Evolutionary conservation across 1,140 invertebrate species (phyloP).

Genomic region (Formica exsecta): DNA sequence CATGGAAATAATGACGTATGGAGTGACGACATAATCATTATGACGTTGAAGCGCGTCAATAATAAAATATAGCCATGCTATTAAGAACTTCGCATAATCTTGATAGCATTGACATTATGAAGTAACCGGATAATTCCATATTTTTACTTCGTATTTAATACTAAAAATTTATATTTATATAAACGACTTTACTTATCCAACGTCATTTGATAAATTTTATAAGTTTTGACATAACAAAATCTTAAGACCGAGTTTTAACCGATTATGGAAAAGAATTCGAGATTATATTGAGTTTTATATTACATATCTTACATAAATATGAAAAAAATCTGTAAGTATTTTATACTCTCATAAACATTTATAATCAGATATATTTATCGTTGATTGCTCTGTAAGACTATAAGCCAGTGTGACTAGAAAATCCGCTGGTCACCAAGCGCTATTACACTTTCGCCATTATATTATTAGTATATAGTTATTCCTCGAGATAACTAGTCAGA

Average conservation of each 20-base stretch:
- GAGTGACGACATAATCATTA: conserved; percentile 42
- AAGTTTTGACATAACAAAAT: neutral
- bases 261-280: neutral
- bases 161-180: neutral
- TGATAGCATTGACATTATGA: neutral
- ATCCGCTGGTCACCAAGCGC: conserved; percentile 10
- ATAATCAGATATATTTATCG: conserved; percentile 27
- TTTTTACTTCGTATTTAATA: neutral
- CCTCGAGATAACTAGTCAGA: conserved; percentile 18
- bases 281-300: neutral
- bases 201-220: neutral
- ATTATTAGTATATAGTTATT: conserved; percentile 57
- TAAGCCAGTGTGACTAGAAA: neutral
- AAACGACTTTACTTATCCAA: neutral
- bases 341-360: neutral
- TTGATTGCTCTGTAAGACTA: conserved; percentile 10
- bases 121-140: neutral
- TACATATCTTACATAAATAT: neutral
- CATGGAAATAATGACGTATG: conserved; percentile 44
- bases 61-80: conserved; percentile 19
- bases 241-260: neutral
- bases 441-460: conserved; percentile 50
- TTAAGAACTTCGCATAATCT: neutral
- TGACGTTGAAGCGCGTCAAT: conserved; percentile 23
- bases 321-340: neutral